Evolutionary conservation across 2,888 invertebrate species (phyloP), one percentile per base, ranked within the genome.

Genomic region (Ecliptopera silaceata): DNA sequence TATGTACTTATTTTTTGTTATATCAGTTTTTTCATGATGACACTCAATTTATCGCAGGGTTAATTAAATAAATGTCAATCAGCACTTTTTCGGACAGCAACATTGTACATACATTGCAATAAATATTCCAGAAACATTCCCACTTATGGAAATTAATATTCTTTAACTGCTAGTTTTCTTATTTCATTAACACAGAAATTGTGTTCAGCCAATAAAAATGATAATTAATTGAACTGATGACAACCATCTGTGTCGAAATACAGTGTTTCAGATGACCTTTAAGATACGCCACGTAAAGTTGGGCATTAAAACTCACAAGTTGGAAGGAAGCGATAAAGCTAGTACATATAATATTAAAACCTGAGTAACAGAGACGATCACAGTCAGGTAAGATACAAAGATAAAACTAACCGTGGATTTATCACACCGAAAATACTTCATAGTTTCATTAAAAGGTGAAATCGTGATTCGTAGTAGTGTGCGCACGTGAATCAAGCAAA

Each of bases 261-360:
- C 43, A 52, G 50, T 48, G 50, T 44, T 54, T 29, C 52, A 12
- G 60, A 64, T 64, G 60, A 48, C 62, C 64, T 58, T 61, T 55
- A 11, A n/a, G 62, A 60, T 64, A 51, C 31, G 31, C 45, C 51
- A 47, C 38, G 45, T 53, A 58, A 53, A 56, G 47, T 59, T 53
- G 50, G 44, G 34, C 26, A 45, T 54, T 51, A 31, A 45, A 29
- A 44, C 49, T n/a, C 51, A 55, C 31, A 47, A 51, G 48, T 39
- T 56, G 49, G 34, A 49, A 46, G 17, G 49, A 43, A 17, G 32
- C 18, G n/a, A 39, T 15, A 18, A 36, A 8, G 11, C 22, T 4
- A 1, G 4, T 22, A n/a, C n/a, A n/a, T n/a, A n/a, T n/a, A n/a
- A n/a, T 22, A 1, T 5, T 22, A 2, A 22, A 22, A 4, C 4